Evolutionary conservation across 2,888 invertebrate genomes (phyloP), one percentile per base, ranked within the genome.

Genomic region (Parascotia fuliginaria): DNA sequence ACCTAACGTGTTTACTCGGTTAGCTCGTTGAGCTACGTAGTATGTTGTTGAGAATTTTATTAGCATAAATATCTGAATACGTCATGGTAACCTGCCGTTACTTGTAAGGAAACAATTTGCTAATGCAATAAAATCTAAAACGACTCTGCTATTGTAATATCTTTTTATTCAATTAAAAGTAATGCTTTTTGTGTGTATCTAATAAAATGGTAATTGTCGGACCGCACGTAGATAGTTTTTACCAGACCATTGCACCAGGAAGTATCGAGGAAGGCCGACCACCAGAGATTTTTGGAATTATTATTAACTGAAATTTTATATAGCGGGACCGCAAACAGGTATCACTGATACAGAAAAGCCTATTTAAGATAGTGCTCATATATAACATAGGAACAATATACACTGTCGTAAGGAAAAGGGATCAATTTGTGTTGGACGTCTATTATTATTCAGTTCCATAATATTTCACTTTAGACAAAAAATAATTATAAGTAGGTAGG

Each of bases 211-310:
- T 51, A 37, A 62, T 57, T 57, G 56, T 59, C 34, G 19, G 16
- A 11, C 42, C 52, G 65, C 65, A 68, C 69, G 63, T 60, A 55
- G 56, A 44, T 33, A 42, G 46, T 27, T 65, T 59, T 70, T 70
- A 65, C 56, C 54, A 63, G 66, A 66, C 62, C 71, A 63, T 65
- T 74, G 74, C 70, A 61, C 74, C 70, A 58, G 72, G 73, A 73
- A 73, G 60, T 68, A 41, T 22, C 27, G 16, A 36, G 42, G 50
- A 6, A 40, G 32, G 38, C 28, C 42, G 32, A 33, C 15, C 45
- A 46, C 27, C 34, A 22, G 29, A 40, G 56, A 49, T 24, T 7
- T 24, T 6, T 7, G 7, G 7, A 24, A 24, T 24, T 24, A 24
- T 24, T 24, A 24, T 16, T 38, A 31, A 42, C 27, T 45, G 42